These are phyloP conservation scores for Spondyliosoma cantharus DNA, from an alignment of 2,797 vertebrate genomes.

Conservation along the genomic window DNA sequence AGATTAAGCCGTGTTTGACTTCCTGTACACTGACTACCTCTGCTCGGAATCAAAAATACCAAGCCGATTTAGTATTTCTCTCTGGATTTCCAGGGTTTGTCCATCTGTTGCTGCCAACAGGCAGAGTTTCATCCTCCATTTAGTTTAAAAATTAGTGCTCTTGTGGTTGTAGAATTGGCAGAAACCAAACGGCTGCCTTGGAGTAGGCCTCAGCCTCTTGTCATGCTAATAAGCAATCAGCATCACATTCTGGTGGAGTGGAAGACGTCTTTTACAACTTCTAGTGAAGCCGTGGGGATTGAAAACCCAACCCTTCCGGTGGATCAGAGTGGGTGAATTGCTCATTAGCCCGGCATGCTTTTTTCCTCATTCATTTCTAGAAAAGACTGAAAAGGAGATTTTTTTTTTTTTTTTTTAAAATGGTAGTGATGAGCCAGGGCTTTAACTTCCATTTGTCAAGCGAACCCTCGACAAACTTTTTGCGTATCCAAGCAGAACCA, in stretches of 20 bases:
- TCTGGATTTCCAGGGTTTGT: constrained; percentile 41
- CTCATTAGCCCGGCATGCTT: constrained; percentile 58
- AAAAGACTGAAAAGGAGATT: constrained; percentile 34
- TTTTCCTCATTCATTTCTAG: constrained; percentile 31
- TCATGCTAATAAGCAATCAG: constrained; percentile 80
- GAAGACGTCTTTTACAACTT: constrained; percentile 64
- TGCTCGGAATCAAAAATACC: constrained; percentile 16
- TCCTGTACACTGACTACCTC: constrained; percentile 9
- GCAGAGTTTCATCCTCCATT: constrained; percentile 42
- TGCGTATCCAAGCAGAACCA: constrained; percentile 54
- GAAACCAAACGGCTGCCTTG: constrained; percentile 51
- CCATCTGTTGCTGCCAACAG: constrained; percentile 51
- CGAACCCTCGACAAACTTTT: constrained; percentile 11
- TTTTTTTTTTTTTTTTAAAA: constrained; percentile 2
- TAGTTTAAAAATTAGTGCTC: constrained; percentile 46
- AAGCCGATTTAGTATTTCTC: constrained; percentile 25
- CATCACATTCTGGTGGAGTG: constrained; percentile 74
- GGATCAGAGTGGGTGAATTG: constrained; percentile 62
- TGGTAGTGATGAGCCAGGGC: constrained; percentile 12
- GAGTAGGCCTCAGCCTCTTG: constrained; percentile 63
- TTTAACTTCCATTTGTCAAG: constrained; percentile 39
- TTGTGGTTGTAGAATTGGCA: constrained; percentile 58
- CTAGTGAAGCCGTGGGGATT: constrained; percentile 58
- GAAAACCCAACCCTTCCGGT: constrained; percentile 68
- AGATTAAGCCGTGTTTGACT: constrained; percentile 9